phyloP scores from a whole-genome alignment of 2,113 vertebrate genomes.

The Acrocephalus kingi region DNA sequence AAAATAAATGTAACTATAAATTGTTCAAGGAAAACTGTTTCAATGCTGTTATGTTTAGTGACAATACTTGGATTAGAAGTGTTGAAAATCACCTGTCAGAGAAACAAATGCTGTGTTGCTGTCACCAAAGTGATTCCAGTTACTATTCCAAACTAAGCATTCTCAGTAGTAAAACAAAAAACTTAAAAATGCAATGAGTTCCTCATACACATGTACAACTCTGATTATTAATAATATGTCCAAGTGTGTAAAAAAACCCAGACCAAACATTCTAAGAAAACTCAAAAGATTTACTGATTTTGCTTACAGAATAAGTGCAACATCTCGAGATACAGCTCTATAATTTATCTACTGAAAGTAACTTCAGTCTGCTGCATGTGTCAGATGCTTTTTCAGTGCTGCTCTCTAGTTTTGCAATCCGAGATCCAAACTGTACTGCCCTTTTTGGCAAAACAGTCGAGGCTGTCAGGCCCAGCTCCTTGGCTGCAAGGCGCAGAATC shows the following conservation, averaged over 20 bases:
- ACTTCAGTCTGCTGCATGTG: slow-evolving; percentile 82
- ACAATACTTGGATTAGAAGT: neutral
- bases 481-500: slow-evolving; percentile 83
- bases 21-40: neutral
- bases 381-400: slow-evolving; percentile 86
- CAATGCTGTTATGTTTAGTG: neutral
- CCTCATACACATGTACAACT: neutral
- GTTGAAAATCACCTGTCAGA: neutral
- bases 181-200: accelerated
- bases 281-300: neutral
- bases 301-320: neutral
- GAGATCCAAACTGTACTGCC: slow-evolving; percentile 95
- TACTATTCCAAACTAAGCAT: neutral
- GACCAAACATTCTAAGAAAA: neutral
- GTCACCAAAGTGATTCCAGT: neutral
- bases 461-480: slow-evolving; percentile 79
- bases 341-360: neutral
- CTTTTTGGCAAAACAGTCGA: slow-evolving; percentile 87
- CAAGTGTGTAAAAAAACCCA: neutral
- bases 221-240: neutral
- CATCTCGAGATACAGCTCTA: neutral
- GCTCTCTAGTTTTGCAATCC: slow-evolving; percentile 93
- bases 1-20: neutral
- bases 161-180: neutral
- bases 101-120: neutral